Conservation (phyloP, 1,140 invertebrate species). For the Heliothis virescens region DNA sequence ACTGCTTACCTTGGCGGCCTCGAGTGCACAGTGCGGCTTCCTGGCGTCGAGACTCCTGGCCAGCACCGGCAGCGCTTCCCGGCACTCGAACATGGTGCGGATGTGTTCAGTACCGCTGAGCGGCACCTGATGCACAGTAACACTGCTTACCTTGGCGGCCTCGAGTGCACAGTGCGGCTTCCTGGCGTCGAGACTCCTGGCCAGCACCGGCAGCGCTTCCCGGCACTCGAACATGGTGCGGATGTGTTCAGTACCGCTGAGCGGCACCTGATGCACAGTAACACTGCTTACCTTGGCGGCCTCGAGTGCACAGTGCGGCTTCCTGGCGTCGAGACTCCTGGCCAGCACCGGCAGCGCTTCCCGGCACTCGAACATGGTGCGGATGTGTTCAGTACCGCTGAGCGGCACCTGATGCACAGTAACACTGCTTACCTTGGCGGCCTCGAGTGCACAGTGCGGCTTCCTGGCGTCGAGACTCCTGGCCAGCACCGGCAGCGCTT, state of each 20-base stretch:
- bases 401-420: constrained; percentile 88
- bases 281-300: constrained; percentile 89
- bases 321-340: constrained; percentile 92
- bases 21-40: too few relatives aligned
- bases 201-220: constrained; percentile 96
- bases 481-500: constrained; percentile 95
- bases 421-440: constrained; percentile 88
- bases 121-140: too few relatives aligned
- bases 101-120: too few relatives aligned
- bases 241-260: constrained; percentile 97
- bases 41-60: too few relatives aligned
- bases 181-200: constrained; percentile 93
- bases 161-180: constrained; percentile 95
- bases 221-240: constrained; percentile 94
- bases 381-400: constrained; percentile 97
- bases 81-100: too few relatives aligned
- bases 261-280: constrained; percentile 94
- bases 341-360: constrained; percentile 95
- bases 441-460: constrained; percentile 94
- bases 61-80: too few relatives aligned
- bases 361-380: too few relatives aligned
- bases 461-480: constrained; percentile 93
- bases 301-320: constrained; percentile 94
- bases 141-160: constrained; percentile 90
- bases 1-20: too few relatives aligned